These are phyloP conservation scores for Petroica traversi DNA, from an alignment of 2,113 vertebrate species.

Conservation along the genomic window DNA sequence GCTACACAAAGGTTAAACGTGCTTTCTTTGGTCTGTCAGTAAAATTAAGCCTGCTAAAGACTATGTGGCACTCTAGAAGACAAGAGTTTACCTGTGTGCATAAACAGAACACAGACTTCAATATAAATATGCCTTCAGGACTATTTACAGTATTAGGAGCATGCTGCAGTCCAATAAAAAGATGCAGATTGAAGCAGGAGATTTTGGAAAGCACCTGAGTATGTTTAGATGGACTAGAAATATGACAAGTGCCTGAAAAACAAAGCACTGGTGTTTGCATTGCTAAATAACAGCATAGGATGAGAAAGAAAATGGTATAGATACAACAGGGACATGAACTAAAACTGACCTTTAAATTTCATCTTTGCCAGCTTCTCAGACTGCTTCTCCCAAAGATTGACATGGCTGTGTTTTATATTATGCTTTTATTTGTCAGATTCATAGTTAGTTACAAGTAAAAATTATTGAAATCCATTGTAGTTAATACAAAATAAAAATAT, in stretches of 20 bases:
- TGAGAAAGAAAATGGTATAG: conserved; percentile 22
- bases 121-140: neutral
- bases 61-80: neutral
- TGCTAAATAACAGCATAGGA: conserved; percentile 23
- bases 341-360: conserved; percentile 1
- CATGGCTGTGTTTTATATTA: neutral
- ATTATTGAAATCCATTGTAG: conserved; percentile 51
- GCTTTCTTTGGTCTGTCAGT: neutral
- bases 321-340: neutral
- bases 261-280: conserved; percentile 8
- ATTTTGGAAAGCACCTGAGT: conserved; percentile 13
- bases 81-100: conserved; percentile 15
- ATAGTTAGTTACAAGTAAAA: conserved; percentile 72
- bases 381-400: conserved; percentile 48
- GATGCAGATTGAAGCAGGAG: conserved; percentile 38
- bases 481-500: conserved; percentile 66
- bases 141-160: conserved; percentile 20
- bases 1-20: conserved; percentile 47
- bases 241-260: conserved; percentile 29
- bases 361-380: conserved; percentile 2
- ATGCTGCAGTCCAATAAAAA: conserved; percentile 6
- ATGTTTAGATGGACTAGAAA: conserved; percentile 3
- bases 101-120: conserved; percentile 5
- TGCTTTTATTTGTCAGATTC: conserved; percentile 69
- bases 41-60: conserved; percentile 54